Conservation (phyloP, 2,113 vertebrate genomes). For the Microcebus jonahi region DNA sequence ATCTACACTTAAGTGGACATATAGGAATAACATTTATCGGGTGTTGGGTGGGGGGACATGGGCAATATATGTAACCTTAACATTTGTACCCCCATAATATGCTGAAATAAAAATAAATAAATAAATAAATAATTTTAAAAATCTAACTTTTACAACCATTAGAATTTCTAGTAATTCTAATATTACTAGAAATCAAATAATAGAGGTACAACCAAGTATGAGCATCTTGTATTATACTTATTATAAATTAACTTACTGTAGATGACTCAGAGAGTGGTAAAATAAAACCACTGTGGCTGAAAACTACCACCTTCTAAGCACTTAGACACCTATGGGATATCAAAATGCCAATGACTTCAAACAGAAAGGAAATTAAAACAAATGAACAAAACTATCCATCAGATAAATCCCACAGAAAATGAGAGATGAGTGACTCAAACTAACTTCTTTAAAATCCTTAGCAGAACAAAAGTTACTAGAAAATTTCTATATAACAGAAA, state of each 20-base stretch:
- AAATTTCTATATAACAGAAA: neutral
- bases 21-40: no score
- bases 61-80: no score
- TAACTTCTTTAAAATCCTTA: neutral
- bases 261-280: neutral
- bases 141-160: neutral
- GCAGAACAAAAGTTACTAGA: neutral
- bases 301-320: neutral
- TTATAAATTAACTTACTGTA: neutral
- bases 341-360: neutral
- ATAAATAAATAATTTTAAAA: neutral
- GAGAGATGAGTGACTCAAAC: neutral
- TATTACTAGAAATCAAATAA: constrained; percentile 7
- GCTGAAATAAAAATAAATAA: no score
- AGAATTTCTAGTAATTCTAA: neutral
- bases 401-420: neutral
- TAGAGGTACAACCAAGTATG: neutral
- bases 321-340: neutral
- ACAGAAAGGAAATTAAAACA: neutral
- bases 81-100: no score
- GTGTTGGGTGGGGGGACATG: no score
- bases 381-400: neutral
- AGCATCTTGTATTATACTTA: neutral
- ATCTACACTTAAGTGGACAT: no score
- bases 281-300: neutral